A percentile compares a stretch with the other conserved stretches of the same genome.
Conservation (phyloP, 2,888 invertebrate genomes). For the Noctua janthe region DNA sequence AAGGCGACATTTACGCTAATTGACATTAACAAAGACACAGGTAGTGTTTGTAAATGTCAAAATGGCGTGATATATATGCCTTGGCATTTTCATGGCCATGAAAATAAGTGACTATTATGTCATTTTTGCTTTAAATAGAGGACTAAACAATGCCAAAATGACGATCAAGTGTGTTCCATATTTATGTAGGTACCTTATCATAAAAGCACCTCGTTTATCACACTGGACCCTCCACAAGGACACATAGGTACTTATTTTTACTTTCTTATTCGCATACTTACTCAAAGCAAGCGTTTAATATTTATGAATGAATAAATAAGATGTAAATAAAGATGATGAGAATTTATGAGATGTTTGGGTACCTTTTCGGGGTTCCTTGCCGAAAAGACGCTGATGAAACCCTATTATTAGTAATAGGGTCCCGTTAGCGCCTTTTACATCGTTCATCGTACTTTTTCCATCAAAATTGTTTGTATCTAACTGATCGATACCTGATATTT, state of each 20-base stretch:
- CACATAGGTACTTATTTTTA: conserved; percentile 30
- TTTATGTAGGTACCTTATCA: conserved; percentile 12
- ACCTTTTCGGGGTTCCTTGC: conserved; percentile 38
- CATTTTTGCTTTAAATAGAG: background rate
- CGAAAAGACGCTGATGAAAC: conserved; percentile 36
- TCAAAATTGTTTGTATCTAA: background rate
- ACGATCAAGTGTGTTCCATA: background rate
- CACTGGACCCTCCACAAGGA: conserved; percentile 18
- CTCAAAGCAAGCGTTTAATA: conserved; percentile 53
- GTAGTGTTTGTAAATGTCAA: background rate
- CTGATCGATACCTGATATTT: background rate
- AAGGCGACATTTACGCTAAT: background rate
- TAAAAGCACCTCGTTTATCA: conserved; percentile 19
- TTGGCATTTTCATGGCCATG: background rate
- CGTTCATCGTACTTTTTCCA: conserved; percentile 12
- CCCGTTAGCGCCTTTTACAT: conserved; percentile 15
- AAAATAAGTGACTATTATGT: background rate
- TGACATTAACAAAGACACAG: background rate
- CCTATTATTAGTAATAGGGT: conserved; percentile 48
- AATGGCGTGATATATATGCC: background rate
- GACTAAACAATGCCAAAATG: background rate
- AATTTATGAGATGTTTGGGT: conserved; percentile 54
- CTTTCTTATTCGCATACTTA: conserved; percentile 41
- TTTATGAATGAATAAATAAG: conserved; percentile 59
- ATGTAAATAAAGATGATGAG: conserved; percentile 56